phyloP scores from a whole-genome alignment of 1,140 invertebrate species.

The Calliopsis andreniformis region DNA sequence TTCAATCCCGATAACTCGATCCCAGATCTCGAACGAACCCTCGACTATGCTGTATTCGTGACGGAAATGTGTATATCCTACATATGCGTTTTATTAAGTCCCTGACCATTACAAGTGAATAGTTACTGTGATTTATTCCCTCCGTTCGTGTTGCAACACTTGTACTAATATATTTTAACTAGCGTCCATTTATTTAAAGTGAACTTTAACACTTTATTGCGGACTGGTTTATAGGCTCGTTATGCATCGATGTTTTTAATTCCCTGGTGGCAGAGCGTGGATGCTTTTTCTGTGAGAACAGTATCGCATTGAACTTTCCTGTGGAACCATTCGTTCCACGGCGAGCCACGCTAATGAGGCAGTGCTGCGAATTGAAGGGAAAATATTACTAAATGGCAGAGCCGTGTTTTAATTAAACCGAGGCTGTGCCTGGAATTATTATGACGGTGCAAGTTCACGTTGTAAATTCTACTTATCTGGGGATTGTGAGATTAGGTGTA shows the following conservation, averaged over 20 bases:
- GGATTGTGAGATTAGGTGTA: no score
- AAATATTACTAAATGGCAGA: neutral
- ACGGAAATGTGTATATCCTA: neutral
- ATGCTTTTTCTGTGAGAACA: neutral
- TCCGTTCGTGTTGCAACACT: neutral
- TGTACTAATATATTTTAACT: neutral
- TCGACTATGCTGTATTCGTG: neutral
- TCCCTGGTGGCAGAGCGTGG: no score
- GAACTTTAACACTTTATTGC: slow-evolving; percentile 7
- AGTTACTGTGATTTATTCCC: neutral
- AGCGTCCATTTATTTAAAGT: neutral
- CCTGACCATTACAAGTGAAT: neutral
- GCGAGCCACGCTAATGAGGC: neutral
- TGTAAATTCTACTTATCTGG: no score
- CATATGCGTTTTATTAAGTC: neutral
- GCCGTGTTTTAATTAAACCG: neutral
- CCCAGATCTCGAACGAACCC: no score
- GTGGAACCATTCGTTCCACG: neutral
- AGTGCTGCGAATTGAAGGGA: neutral
- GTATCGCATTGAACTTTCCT: neutral
- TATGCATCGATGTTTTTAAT: neutral
- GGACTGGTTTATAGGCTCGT: slow-evolving; percentile 16
- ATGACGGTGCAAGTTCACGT: no score
- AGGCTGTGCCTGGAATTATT: no score
- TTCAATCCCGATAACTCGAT: neutral